Conservation (phyloP, 2,888 invertebrate species). For the Ischnus inquisitorius region DNA sequence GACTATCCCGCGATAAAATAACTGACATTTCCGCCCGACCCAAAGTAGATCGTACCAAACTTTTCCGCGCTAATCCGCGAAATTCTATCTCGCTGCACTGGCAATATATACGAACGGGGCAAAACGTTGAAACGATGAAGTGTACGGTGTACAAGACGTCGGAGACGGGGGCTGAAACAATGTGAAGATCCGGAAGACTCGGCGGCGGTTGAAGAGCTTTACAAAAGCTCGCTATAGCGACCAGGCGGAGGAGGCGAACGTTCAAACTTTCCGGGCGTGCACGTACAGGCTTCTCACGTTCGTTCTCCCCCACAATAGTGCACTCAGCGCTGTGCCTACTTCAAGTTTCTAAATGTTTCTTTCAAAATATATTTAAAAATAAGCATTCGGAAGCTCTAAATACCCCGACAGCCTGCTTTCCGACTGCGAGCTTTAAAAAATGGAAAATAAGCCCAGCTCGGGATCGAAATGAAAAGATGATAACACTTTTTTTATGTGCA, state of each 20-base stretch:
- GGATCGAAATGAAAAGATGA: neutral
- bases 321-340: neutral
- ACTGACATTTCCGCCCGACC: slow-evolving; percentile 49
- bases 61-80: slow-evolving; percentile 54
- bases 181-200: slow-evolving; percentile 2
- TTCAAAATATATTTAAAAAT: too few relatives aligned
- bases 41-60: slow-evolving; percentile 65
- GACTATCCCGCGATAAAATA: slow-evolving; percentile 68
- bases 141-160: slow-evolving; percentile 37
- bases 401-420: too few relatives aligned
- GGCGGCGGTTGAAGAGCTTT: neutral
- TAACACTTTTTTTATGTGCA: neutral
- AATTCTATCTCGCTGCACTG: slow-evolving; percentile 60
- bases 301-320: neutral
- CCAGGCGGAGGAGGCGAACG: neutral
- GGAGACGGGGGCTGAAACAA: slow-evolving; percentile 49
- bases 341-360: neutral
- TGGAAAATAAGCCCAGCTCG: neutral
- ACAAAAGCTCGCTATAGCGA: neutral
- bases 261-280: slow-evolving; percentile 20
- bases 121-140: slow-evolving; percentile 32
- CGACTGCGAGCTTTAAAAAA: neutral
- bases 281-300: neutral
- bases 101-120: slow-evolving; percentile 29
- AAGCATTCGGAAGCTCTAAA: too few relatives aligned